A percentile compares a stretch with the other conserved stretches of the same genome.
These are phyloP conservation scores for Hippocampus comes DNA, from an alignment of 2,113 vertebrate genomes.

Conservation along the genomic window DNA sequence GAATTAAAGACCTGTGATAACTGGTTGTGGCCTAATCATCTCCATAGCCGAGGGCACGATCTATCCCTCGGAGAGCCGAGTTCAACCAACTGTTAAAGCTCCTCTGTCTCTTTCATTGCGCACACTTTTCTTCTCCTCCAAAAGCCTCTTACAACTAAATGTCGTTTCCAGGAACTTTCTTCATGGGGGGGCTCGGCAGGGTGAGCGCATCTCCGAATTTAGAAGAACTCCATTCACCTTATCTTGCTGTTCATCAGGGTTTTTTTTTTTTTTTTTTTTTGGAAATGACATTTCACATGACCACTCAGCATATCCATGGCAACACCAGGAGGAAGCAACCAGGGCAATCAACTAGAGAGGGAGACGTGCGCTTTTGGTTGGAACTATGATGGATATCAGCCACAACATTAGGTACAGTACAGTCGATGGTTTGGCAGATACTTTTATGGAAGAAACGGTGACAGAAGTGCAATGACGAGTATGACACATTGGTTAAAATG, in stretches of 20 bases:
- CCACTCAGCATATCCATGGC: constrained; percentile 65
- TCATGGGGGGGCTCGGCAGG: background rate
- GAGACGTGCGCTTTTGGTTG: constrained; percentile 12
- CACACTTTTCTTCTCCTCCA: background rate
- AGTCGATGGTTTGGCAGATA: constrained; percentile 1
- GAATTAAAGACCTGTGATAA: constrained; percentile 73
- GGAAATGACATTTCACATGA: constrained; percentile 46
- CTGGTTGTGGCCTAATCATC: constrained; percentile 66
- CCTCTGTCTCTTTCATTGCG: constrained; percentile 8
- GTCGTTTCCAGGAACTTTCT: background rate
- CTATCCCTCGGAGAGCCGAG: constrained; percentile 49
- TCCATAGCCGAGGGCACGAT: constrained; percentile 60
- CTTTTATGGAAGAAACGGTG: background rate
- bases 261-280: constrained; percentile 42
- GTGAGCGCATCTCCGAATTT: constrained; percentile 13
- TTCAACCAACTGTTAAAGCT: constrained; percentile 59
- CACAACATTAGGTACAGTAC: background rate
- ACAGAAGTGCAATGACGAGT: background rate
- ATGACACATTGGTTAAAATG: too few species aligned
- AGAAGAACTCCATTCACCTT: constrained; percentile 21
- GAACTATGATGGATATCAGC: constrained; percentile 8
- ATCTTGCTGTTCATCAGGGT: constrained; percentile 30
- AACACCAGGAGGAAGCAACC: constrained; percentile 52
- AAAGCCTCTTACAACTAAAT: constrained; percentile 7
- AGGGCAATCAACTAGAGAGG: constrained; percentile 46